Conservation (phyloP, 1,140 invertebrate genomes). For the Drosophila eugracilis region DNA sequence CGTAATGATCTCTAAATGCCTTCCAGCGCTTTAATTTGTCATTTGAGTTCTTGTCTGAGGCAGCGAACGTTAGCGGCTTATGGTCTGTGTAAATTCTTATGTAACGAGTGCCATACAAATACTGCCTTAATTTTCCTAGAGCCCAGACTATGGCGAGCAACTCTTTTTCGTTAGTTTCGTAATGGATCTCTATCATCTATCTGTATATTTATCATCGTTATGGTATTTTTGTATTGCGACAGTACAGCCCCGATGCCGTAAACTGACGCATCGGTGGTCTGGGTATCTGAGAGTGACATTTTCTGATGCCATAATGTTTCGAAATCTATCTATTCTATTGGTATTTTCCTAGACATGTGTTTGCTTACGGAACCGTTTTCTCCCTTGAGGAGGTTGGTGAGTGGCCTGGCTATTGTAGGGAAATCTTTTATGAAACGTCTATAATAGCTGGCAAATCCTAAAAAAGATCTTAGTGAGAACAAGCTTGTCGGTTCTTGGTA, state of each 20-base stretch:
- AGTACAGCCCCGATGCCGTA: constrained; percentile 1
- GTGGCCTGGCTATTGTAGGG: too few relatives aligned
- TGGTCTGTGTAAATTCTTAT: too few relatives aligned
- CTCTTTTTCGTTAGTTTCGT: neutral
- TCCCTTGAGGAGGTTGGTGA: too few relatives aligned
- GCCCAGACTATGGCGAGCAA: neutral
- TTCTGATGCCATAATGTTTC: neutral
- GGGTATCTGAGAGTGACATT: neutral
- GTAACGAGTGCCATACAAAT: too few relatives aligned
- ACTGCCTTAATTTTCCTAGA: too few relatives aligned
- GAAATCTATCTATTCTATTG: too few relatives aligned
- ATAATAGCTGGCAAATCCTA: too few relatives aligned
- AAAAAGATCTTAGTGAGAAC: neutral
- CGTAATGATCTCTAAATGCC: too few relatives aligned
- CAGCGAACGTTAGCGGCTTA: too few relatives aligned
- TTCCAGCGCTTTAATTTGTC: too few relatives aligned
- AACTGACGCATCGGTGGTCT: neutral
- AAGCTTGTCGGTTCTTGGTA: neutral
- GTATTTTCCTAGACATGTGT: neutral
- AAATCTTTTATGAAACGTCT: neutral
- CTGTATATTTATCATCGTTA: neutral
- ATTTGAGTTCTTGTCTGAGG: too few relatives aligned
- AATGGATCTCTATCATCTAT: neutral
- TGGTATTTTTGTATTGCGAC: constrained; percentile 1
- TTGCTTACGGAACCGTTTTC: neutral